Percentiles rank a stretch among this genome's conserved stretches.
phyloP scores from a whole-genome alignment of 2,888 invertebrate species.

The Epinotia ramella region DNA sequence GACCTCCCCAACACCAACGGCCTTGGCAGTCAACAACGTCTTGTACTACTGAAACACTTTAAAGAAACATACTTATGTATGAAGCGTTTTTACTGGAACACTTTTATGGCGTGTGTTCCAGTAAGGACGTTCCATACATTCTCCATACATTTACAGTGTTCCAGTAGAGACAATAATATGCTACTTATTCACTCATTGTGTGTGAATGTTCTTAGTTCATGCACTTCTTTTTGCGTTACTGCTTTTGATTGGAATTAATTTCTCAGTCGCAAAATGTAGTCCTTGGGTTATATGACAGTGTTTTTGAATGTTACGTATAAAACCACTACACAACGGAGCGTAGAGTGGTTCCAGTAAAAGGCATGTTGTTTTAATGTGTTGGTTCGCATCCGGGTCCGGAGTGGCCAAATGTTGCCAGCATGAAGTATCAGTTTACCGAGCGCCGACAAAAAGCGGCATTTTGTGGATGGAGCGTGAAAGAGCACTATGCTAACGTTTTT shows the following conservation, averaged over 20 bases:
- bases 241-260: background rate
- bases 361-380: slow-evolving; percentile 40
- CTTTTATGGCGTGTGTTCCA: no score
- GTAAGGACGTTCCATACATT: no score
- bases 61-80: no score
- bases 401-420: slow-evolving; percentile 33
- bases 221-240: no score
- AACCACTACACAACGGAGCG: background rate
- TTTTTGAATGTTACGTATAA: background rate
- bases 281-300: background rate
- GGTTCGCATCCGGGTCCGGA: slow-evolving; percentile 34
- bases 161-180: no score
- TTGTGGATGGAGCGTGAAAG: background rate
- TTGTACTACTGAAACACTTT: no score
- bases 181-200: no score
- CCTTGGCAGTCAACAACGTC: no score
- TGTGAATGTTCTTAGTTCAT: no score
- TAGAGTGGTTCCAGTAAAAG: slow-evolving; percentile 10
- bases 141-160: no score
- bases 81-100: no score
- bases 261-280: background rate
- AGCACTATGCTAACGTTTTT: background rate
- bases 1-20: no score
- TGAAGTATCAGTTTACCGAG: slow-evolving; percentile 33
- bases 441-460: slow-evolving; percentile 11